A percentile compares a stretch with the other conserved stretches of the same genome.
Conservation (phyloP, 2,797 vertebrate species). For the Crax fasciolata region DNA sequence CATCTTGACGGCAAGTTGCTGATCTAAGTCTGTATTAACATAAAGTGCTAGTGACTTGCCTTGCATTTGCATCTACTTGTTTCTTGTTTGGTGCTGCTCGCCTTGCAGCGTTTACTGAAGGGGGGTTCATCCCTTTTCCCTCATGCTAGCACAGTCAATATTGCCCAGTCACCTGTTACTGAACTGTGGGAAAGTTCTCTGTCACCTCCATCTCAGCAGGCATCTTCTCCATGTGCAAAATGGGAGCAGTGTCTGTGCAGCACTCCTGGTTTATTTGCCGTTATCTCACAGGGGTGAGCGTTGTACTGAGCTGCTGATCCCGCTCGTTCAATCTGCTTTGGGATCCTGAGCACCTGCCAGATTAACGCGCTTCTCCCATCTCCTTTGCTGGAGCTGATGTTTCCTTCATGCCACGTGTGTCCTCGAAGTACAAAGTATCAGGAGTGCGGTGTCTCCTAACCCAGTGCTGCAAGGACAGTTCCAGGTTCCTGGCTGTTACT, state of each 20-base stretch:
- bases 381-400: neutral
- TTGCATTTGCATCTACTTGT: neutral
- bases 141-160: neutral
- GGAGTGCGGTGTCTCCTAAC: neutral
- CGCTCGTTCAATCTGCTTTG: neutral
- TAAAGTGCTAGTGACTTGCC: slow-evolving; percentile 75
- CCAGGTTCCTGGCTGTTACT: neutral
- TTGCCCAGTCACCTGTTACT: neutral
- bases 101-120: slow-evolving; percentile 1
- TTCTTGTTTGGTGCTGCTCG: neutral
- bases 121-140: slow-evolving; percentile 4
- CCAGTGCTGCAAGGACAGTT: neutral
- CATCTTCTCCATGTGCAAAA: slow-evolving; percentile 21
- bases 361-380: neutral
- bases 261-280: neutral
- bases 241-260: slow-evolving; percentile 6
- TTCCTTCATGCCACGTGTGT: neutral
- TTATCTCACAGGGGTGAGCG: neutral
- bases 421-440: neutral
- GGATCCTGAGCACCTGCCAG: slow-evolving; percentile 20
- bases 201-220: slow-evolving; percentile 40
- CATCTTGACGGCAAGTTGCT: neutral
- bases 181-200: neutral
- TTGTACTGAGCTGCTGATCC: slow-evolving; percentile 29
- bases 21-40: slow-evolving; percentile 23